Evolutionary conservation across 92 coral and sea anemone genomes (phyloP).

Genomic region (Epizoanthus stellaris): DNA sequence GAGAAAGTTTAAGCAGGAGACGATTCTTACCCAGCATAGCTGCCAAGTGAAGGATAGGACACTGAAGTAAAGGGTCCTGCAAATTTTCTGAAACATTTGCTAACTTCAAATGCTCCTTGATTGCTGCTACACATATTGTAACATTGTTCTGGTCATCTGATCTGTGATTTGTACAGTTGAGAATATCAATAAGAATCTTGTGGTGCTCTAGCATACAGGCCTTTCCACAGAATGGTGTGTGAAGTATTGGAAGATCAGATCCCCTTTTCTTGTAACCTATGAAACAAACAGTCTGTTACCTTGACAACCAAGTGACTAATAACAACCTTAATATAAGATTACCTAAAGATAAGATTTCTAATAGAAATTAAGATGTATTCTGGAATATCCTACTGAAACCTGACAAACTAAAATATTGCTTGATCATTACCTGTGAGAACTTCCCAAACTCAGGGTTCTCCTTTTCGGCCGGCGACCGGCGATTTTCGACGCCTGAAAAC

Average conservation of each 20-base stretch:
- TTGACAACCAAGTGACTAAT: not conserved
- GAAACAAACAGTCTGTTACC: not conserved
- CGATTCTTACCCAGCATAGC: constrained; percentile 39
- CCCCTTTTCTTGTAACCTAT: constrained; percentile 28
- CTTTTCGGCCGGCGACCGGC: no score
- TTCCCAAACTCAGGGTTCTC: no score
- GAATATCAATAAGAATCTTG: constrained; percentile 16
- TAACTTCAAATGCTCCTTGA: constrained; percentile 27
- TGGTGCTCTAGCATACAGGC: constrained; percentile 35
- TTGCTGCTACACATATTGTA: not conserved
- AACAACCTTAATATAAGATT: not conserved
- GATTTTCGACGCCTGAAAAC: no score
- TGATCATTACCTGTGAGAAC: no score
- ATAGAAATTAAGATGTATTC: not conserved
- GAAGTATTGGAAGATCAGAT: constrained; percentile 18
- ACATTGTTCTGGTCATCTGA: constrained; percentile 38
- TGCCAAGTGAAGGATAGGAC: constrained; percentile 28
- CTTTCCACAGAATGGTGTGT: constrained; percentile 47
- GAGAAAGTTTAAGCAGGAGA: constrained; percentile 25
- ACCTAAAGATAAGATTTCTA: not conserved
- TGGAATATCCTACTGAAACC: no score
- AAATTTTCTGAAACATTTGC: constrained; percentile 7
- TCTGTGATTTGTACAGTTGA: constrained; percentile 43
- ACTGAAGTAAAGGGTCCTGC: constrained; percentile 15
- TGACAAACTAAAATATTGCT: no score